Evolutionary conservation across 2,888 invertebrate species (phyloP).

Genomic region (Mactromeris polynyma): DNA sequence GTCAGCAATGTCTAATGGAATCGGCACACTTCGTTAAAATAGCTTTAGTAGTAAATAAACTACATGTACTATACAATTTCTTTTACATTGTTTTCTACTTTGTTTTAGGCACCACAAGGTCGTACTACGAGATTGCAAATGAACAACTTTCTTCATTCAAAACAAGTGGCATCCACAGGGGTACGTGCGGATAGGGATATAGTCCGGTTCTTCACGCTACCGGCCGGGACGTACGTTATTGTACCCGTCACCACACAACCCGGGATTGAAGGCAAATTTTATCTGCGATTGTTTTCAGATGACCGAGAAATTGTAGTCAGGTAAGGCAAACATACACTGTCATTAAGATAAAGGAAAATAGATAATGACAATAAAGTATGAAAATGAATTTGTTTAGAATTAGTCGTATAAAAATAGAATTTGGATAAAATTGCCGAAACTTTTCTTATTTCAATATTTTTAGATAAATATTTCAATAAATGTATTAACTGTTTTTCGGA

Average conservation of each 20-base stretch:
- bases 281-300: slow-evolving; percentile 66
- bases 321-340: slow-evolving; percentile 32
- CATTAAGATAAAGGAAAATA: too few species aligned
- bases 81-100: background rate
- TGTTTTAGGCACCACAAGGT: slow-evolving; percentile 61
- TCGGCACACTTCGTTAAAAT: too few species aligned
- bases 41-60: too few species aligned
- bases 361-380: too few species aligned
- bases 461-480: too few species aligned
- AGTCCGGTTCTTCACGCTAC: slow-evolving; percentile 69
- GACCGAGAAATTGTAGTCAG: slow-evolving; percentile 53
- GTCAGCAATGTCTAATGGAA: too few species aligned
- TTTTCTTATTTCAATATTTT: too few species aligned
- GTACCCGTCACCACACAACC: slow-evolving; percentile 67
- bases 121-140: slow-evolving; percentile 59
- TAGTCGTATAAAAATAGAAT: background rate
- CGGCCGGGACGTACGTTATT: slow-evolving; percentile 69
- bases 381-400: background rate
- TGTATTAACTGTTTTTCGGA: background rate
- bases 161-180: slow-evolving; percentile 61
- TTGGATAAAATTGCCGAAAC: background rate
- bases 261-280: slow-evolving; percentile 69
- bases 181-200: slow-evolving; percentile 66
- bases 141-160: slow-evolving; percentile 57
- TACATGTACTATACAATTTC: too few species aligned